Percentiles rank a stretch among this genome's conserved stretches.
These are phyloP conservation scores for Pseudomyrmex gracilis DNA, from an alignment of 1,140 invertebrate species.

Conservation along the genomic window DNA sequence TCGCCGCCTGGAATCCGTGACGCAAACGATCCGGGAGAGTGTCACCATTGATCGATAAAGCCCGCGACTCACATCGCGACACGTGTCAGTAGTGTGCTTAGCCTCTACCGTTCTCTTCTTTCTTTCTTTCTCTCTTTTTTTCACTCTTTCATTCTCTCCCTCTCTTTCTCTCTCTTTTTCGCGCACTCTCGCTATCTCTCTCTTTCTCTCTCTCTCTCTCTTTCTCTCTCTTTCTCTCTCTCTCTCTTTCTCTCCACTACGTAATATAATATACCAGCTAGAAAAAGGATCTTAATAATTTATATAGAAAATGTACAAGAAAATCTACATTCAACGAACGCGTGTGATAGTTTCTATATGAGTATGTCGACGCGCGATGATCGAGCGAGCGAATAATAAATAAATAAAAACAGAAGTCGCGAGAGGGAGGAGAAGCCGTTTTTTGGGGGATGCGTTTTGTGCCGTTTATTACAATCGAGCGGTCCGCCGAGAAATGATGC, in stretches of 20 bases:
- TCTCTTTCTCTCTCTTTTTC: conserved; percentile 4
- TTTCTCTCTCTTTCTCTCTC: background rate
- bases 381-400: conserved; percentile 70
- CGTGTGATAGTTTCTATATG: conserved; percentile 77
- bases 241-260: conserved; percentile 24
- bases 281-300: conserved; percentile 80
- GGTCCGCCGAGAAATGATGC: conserved; percentile 15
- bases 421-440: conserved; percentile 11
- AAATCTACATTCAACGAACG: conserved; percentile 84
- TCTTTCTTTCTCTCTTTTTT: conserved; percentile 1
- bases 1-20: conserved; percentile 27
- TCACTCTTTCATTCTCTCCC: conserved; percentile 3
- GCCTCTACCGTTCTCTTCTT: conserved; percentile 63
- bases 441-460: conserved; percentile 49
- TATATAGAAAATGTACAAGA: conserved; percentile 85
- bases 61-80: conserved; percentile 52
- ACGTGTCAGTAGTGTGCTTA: conserved; percentile 64
- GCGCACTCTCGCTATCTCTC: background rate
- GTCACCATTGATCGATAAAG: conserved; percentile 46
- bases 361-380: conserved; percentile 66
- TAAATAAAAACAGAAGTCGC: conserved; percentile 68
- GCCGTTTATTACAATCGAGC: conserved; percentile 44
- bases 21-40: conserved; percentile 51
- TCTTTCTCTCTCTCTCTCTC: background rate
- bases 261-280: conserved; percentile 70